Conservation (phyloP, 2,888 invertebrate genomes). For the Lottia gigantea region DNA sequence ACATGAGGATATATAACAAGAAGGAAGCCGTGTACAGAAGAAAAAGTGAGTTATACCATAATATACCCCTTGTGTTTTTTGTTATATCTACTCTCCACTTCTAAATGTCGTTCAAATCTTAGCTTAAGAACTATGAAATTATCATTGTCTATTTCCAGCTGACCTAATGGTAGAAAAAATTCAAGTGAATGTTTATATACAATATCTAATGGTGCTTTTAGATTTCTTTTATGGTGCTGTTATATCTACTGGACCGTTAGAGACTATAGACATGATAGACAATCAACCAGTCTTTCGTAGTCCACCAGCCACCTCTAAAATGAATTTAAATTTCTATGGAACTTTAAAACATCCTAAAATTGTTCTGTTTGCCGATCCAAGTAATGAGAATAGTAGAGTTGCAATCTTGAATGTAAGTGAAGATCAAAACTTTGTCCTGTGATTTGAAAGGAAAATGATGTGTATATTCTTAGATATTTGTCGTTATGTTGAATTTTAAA, state of each 20-base stretch:
- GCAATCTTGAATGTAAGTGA: slow-evolving; percentile 74
- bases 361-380: slow-evolving; percentile 76
- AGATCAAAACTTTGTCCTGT: too few species aligned
- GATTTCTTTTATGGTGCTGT: slow-evolving; percentile 76
- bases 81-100: too few species aligned
- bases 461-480: too few species aligned
- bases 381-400: slow-evolving; percentile 71
- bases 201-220: slow-evolving; percentile 75
- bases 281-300: neutral
- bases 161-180: slow-evolving; percentile 81
- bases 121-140: too few species aligned
- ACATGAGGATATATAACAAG: too few species aligned
- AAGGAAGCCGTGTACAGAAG: too few species aligned
- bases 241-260: slow-evolving; percentile 17
- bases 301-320: slow-evolving; percentile 44
- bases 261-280: neutral
- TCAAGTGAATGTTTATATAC: slow-evolving; percentile 79
- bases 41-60: too few species aligned
- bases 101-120: too few species aligned
- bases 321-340: slow-evolving; percentile 77
- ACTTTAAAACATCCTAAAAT: slow-evolving; percentile 83
- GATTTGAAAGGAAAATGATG: too few species aligned
- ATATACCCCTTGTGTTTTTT: too few species aligned
- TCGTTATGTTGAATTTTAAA: too few species aligned
- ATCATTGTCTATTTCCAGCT: slow-evolving; percentile 65